These are phyloP conservation scores for Mya arenaria DNA, from an alignment of 1,140 invertebrate species.

Conservation along the genomic window DNA sequence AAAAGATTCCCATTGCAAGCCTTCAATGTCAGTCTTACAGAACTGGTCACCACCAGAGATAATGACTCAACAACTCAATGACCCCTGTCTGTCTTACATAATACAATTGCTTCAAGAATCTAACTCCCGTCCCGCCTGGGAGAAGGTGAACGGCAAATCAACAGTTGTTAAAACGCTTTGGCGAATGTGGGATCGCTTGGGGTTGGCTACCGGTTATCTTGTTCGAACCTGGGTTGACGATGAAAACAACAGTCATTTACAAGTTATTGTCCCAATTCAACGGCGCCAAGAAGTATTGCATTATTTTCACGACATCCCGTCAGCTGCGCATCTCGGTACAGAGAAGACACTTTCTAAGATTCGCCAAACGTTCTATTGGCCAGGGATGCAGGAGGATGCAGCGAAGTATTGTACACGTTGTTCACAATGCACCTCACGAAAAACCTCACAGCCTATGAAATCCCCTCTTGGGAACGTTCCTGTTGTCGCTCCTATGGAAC, in stretches of 20 bases:
- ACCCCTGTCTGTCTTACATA: neutral
- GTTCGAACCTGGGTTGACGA: neutral
- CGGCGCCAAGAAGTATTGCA: neutral
- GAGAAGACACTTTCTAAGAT: conserved; percentile 1
- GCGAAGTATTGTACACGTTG: neutral
- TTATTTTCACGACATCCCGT: conserved; percentile 6
- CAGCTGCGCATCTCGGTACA: conserved; percentile 1
- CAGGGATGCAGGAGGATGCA: neutral
- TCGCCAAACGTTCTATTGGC: neutral
- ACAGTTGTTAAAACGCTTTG: neutral
- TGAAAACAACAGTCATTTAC: neutral
- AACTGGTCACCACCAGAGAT: neutral
- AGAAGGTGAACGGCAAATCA: neutral
- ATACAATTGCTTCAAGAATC: neutral
- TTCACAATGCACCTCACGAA: no score
- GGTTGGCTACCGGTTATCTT: neutral
- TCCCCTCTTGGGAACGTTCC: neutral
- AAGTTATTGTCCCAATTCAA: neutral
- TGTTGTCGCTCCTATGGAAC: conserved; percentile 2
- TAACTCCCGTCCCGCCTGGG: neutral
- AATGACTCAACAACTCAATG: neutral
- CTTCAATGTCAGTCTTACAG: no score
- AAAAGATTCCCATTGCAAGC: no score
- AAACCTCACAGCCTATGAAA: no score
- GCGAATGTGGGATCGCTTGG: neutral